Evolutionary conservation across 1,140 invertebrate genomes (phyloP).

Genomic region (Ceratitis capitata): DNA sequence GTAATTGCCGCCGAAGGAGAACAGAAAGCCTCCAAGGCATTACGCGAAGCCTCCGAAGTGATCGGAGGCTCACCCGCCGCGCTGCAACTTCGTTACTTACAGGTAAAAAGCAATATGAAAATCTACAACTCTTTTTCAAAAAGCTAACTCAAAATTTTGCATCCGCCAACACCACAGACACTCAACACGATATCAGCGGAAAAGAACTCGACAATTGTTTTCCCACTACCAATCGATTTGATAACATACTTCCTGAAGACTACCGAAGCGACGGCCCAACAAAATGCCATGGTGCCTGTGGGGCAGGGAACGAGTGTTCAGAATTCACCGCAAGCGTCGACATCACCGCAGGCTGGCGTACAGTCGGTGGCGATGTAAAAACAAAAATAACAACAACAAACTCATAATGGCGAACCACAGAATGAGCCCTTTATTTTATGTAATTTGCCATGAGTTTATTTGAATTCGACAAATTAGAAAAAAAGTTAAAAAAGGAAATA

Average conservation of each 20-base stretch:
- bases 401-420: not conserved
- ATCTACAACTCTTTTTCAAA: too few relatives aligned
- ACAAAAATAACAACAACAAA: not conserved
- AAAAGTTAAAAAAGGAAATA: not conserved
- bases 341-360: slow-evolving; percentile 35
- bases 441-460: not conserved
- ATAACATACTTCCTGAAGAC: slow-evolving; percentile 59
- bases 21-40: slow-evolving; percentile 84
- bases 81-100: slow-evolving; percentile 70
- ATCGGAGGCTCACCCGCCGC: slow-evolving; percentile 86
- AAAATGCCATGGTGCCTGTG: slow-evolving; percentile 13
- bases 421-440: not conserved
- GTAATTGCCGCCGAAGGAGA: slow-evolving; percentile 84
- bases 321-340: slow-evolving; percentile 34
- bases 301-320: slow-evolving; percentile 8
- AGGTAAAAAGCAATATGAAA: slow-evolving; percentile 45
- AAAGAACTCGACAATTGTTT: slow-evolving; percentile 94
- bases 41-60: slow-evolving; percentile 92
- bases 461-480: not conserved
- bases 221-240: slow-evolving; percentile 84
- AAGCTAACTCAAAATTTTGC: not conserved
- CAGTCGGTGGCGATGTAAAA: not conserved
- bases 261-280: slow-evolving; percentile 39
- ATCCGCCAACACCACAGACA: slow-evolving; percentile 69
- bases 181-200: slow-evolving; percentile 88